These are phyloP conservation scores for Enteromius viviparus DNA, from an alignment of 2,797 vertebrate genomes.

Conservation along the genomic window DNA sequence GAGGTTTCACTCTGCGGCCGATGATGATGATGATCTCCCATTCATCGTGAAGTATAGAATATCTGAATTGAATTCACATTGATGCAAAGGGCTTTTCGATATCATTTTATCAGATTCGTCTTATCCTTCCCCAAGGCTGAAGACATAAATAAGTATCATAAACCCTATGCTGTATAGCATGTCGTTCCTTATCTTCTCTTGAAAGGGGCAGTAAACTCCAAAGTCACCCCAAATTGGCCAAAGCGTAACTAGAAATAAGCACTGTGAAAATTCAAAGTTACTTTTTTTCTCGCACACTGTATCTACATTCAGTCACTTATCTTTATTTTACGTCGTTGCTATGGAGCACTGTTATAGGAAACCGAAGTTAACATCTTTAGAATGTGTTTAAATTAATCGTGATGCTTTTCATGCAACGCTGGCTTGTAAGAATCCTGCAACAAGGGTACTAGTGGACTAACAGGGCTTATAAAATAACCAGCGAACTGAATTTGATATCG, in stretches of 20 bases:
- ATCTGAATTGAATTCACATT: constrained; percentile 39
- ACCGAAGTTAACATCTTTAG: constrained; percentile 14
- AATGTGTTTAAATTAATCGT: constrained; percentile 23
- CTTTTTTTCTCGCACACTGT: not conserved
- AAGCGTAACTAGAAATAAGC: constrained; percentile 50
- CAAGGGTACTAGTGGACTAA: constrained; percentile 38
- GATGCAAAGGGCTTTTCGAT: constrained; percentile 58
- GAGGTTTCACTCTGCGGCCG: constrained; percentile 34
- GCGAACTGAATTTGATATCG: constrained; percentile 41
- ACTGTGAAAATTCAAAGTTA: constrained; percentile 43
- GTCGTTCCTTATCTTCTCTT: constrained; percentile 30
- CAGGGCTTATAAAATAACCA: constrained; percentile 47
- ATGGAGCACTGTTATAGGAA: constrained; percentile 8
- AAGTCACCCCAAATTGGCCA: constrained; percentile 49
- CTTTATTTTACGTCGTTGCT: constrained; percentile 5
- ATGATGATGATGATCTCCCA: not conserved
- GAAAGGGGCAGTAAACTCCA: not conserved
- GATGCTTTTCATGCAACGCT: constrained; percentile 55
- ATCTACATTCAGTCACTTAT: not conserved
- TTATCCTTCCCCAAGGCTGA: constrained; percentile 33
- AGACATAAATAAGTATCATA: constrained; percentile 35
- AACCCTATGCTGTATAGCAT: not conserved
- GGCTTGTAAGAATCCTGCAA: constrained; percentile 43
- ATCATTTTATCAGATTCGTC: constrained; percentile 42
- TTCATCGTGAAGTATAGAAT: constrained; percentile 15